These are phyloP conservation scores for Acrossocheilus wenchowensis DNA, from an alignment of 2,797 vertebrate genomes.

Conservation along the genomic window DNA sequence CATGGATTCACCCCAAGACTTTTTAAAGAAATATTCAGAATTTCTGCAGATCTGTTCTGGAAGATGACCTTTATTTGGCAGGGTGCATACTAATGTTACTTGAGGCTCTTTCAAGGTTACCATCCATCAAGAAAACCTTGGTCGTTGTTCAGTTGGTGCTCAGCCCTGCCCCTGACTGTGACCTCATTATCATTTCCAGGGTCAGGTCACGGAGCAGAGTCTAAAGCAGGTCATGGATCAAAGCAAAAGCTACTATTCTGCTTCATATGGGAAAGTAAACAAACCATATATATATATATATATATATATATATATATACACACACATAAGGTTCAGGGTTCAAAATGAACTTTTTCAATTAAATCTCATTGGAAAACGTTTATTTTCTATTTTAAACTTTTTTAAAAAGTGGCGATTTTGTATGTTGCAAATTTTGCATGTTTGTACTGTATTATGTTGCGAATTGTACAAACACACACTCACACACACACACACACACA, in stretches of 20 bases:
- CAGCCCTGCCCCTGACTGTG: slow-evolving; percentile 26
- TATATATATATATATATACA: too few species aligned
- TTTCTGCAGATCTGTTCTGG: not conserved
- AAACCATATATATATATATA: not conserved
- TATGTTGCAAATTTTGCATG: too few species aligned
- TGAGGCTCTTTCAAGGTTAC: slow-evolving; percentile 31
- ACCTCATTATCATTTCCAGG: slow-evolving; percentile 37
- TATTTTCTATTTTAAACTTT: too few species aligned
- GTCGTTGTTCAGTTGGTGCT: slow-evolving; percentile 33
- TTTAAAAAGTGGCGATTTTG: not conserved
- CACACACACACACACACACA: too few species aligned
- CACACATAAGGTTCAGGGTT: too few species aligned
- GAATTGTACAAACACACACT: too few species aligned
- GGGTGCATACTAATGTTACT: slow-evolving; percentile 1
- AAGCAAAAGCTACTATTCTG: slow-evolving; percentile 24
- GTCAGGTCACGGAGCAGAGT: slow-evolving; percentile 46
- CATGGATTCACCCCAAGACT: not conserved
- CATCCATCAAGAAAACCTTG: slow-evolving; percentile 25
- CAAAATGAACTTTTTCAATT: not conserved
- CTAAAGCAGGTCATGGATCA: slow-evolving; percentile 36
- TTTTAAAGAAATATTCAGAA: not conserved
- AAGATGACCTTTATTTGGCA: slow-evolving; percentile 3
- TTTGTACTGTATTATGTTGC: too few species aligned
- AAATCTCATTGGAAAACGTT: not conserved
- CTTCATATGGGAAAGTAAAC: slow-evolving; percentile 44